Conservation (phyloP, 1,140 invertebrate species). For the Gryllus bimaculatus region DNA sequence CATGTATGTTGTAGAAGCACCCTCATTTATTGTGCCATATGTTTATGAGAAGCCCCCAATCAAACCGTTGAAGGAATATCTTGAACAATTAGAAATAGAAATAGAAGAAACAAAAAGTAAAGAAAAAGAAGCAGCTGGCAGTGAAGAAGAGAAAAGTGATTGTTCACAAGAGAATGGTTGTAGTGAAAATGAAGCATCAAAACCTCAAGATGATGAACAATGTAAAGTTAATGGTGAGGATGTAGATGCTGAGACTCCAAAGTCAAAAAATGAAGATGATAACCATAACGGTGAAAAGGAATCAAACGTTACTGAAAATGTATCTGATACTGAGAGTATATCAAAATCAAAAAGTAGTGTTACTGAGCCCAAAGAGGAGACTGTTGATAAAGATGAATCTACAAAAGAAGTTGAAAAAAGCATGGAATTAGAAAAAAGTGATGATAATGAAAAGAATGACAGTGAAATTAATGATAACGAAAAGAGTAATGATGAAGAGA, state of each 20-base stretch:
- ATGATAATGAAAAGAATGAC: constrained; percentile 12
- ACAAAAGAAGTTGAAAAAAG: neutral
- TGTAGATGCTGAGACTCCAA: neutral
- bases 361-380: too few species aligned
- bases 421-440: constrained; percentile 4
- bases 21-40: constrained; percentile 84
- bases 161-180: neutral
- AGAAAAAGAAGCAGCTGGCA: constrained; percentile 25
- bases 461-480: neutral
- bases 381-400: neutral
- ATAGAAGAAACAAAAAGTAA: constrained; percentile 28
- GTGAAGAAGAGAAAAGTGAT: constrained; percentile 28
- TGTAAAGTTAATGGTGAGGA: neutral
- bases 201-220: constrained; percentile 21
- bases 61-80: constrained; percentile 65
- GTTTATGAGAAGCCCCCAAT: constrained; percentile 82
- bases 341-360: too few species aligned
- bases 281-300: constrained; percentile 14
- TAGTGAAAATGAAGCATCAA: constrained; percentile 21
- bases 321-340: too few species aligned
- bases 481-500: neutral
- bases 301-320: too few species aligned
- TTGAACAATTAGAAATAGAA: constrained; percentile 54
- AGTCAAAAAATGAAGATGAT: neutral
- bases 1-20: constrained; percentile 83